Evolutionary conservation across 35 echinoderm and acorn worm genomes (phyloP), one percentile per base, ranked within the genome.

Genomic region (Apostichopus californicus): DNA sequence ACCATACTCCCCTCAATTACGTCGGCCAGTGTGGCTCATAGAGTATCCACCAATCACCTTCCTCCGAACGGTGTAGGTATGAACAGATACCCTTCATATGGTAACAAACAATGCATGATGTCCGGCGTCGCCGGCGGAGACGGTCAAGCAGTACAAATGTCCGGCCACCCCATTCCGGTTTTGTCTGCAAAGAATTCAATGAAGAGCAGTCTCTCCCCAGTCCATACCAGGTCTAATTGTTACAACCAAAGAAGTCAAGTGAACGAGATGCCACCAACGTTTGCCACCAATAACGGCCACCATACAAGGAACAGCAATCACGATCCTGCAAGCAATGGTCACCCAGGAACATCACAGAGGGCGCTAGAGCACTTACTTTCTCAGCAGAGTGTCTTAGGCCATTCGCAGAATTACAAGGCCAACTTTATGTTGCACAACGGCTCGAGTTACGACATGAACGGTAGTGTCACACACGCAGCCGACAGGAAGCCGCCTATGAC

Each of bases 301-400:
- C 21, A 20, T 13, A 10, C 46, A 1, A 89, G 18, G 61, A 72
- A 89, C 54, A 64, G 86, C 26, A 21, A 54, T 66, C 89, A 79
- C 23, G 72, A 91, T 79, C 53, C 15, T 78, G 89, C 8, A 1
- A 11, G 10, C 24, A 59, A 21, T 23, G 71, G 71, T 26, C 89
- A 91, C 12, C 89, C 89, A 6, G 72, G 77, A 54, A 91, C 53
- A 9, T 77, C 72, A 22, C 71, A 91, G 56, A 77, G 89, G 77
- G 61, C 89, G 52, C 34, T 91, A 79, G 89, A 91, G 77, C 71
- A 91, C 73, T 68, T 91, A 57, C 89, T 91, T 54, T 77, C 89
- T 14, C 89, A 91, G 73, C 89, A 91, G 53, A 91, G 89, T 53
- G 61, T 91, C 18, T 59, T 91, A 57, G 53, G 89, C 52, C 54